These are phyloP conservation scores for Huso huso DNA, from an alignment of 2,797 vertebrate species.

Conservation along the genomic window DNA sequence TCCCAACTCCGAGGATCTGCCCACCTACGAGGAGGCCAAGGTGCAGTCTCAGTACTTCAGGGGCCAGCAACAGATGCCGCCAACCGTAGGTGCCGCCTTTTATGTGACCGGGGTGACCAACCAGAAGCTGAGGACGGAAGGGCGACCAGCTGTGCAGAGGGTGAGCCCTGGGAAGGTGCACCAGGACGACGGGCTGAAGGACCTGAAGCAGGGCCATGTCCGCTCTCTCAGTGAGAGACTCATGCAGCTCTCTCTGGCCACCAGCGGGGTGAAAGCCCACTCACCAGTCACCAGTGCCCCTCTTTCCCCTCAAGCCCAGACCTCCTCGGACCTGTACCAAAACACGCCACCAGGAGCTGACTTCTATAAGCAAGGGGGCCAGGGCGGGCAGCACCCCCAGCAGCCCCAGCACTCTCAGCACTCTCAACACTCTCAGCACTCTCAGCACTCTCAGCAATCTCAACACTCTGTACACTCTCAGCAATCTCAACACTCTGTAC, in stretches of 20 bases:
- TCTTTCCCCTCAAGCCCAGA: constrained; percentile 71
- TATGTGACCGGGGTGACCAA: constrained; percentile 83
- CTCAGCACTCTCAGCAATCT: too few relatives aligned
- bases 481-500: too few relatives aligned
- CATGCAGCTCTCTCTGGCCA: constrained; percentile 94
- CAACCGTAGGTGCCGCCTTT: constrained; percentile 77
- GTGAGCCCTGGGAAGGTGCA: constrained; percentile 82
- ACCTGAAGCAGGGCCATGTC: constrained; percentile 95
- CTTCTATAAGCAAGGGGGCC: constrained; percentile 74
- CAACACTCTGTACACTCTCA: too few relatives aligned
- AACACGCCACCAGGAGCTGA: constrained; percentile 62
- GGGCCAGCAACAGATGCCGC: constrained; percentile 67
- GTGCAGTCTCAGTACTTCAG: constrained; percentile 95
- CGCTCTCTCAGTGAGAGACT: constrained; percentile 89
- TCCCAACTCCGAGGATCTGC: constrained; percentile 82
- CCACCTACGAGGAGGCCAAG: constrained; percentile 95
- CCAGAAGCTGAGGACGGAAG: constrained; percentile 85
- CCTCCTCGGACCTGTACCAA: constrained; percentile 58
- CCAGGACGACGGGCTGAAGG: constrained; percentile 92
- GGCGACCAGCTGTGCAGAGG: constrained; percentile 81
- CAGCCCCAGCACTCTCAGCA: constrained; percentile 38
- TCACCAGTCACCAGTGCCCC: constrained; percentile 82
- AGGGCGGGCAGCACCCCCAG: too few relatives aligned
- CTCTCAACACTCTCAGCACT: constrained; percentile 45
- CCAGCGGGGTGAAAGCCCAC: constrained; percentile 90